These are phyloP conservation scores for Sycobia sp. DNA, from an alignment of 1,140 invertebrate species.

Conservation along the genomic window DNA sequence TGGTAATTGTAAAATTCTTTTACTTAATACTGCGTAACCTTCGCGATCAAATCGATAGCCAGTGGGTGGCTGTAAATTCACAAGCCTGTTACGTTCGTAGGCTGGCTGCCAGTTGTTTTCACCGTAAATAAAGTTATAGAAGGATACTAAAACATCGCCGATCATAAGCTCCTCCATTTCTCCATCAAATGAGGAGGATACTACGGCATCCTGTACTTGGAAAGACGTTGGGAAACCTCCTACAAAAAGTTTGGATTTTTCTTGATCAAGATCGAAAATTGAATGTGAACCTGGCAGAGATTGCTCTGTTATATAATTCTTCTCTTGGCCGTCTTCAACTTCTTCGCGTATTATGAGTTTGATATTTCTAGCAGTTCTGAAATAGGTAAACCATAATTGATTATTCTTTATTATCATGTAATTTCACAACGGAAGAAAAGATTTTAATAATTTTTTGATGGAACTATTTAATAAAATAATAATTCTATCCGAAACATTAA, in stretches of 20 bases:
- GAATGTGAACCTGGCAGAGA: conserved; percentile 73
- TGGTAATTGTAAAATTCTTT: conserved; percentile 63
- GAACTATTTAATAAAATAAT: too few relatives aligned
- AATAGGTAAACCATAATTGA: conserved; percentile 20
- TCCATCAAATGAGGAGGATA: conserved; percentile 80
- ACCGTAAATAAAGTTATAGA: conserved; percentile 92
- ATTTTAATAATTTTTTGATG: too few relatives aligned
- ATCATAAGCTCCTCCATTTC: conserved; percentile 89
- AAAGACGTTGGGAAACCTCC: conserved; percentile 82
- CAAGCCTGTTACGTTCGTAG: conserved; percentile 71
- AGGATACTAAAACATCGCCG: conserved; percentile 84
- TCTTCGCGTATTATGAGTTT: conserved; percentile 82
- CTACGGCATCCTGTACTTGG: conserved; percentile 72
- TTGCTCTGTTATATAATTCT: conserved; percentile 64
- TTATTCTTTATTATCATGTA: too few relatives aligned
- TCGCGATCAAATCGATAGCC: conserved; percentile 86
- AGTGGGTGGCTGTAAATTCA: conserved; percentile 67
- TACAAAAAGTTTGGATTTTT: conserved; percentile 86
- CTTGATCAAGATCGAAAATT: conserved; percentile 85
- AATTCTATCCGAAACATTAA: too few relatives aligned
- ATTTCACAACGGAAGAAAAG: too few relatives aligned
- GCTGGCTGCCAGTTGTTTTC: conserved; percentile 78
- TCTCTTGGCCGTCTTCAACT: conserved; percentile 66
- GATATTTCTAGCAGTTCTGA: conserved; percentile 80
- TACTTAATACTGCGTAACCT: conserved; percentile 77